Evolutionary conservation across 2,797 vertebrate genomes (phyloP).

Genomic region (Babyrousa celebensis): DNA sequence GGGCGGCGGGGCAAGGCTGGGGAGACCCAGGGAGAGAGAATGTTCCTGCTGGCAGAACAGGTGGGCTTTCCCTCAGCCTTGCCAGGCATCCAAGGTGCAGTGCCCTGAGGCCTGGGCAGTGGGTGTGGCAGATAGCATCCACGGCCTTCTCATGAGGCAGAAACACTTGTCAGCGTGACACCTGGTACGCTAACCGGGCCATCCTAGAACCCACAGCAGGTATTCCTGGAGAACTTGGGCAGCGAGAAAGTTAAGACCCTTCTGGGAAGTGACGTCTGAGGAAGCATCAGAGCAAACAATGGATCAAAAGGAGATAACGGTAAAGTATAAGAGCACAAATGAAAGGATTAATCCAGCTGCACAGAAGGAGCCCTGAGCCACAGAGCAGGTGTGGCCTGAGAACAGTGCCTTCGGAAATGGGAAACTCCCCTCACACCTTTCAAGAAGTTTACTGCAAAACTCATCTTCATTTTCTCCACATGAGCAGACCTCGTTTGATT

Average conservation of each 20-base stretch:
- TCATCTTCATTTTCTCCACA: not conserved
- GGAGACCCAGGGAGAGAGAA: not conserved
- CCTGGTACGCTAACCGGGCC: not conserved
- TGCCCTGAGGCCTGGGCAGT: not conserved
- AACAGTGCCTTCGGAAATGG: not conserved
- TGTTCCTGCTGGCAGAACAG: not conserved
- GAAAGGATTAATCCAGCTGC: not conserved
- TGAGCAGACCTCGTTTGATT: too few relatives aligned
- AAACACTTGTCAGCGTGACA: not conserved
- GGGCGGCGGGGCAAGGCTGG: too few relatives aligned
- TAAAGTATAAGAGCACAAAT: not conserved
- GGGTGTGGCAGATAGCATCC: not conserved
- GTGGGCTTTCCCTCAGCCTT: not conserved
- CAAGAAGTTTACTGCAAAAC: not conserved
- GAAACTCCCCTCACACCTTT: not conserved
- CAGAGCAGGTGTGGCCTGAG: not conserved
- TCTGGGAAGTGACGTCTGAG: not conserved
- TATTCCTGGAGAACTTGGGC: too few relatives aligned
- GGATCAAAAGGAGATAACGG: not conserved
- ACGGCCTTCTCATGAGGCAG: not conserved
- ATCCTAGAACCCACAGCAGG: not conserved
- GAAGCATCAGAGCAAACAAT: not conserved
- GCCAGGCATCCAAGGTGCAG: not conserved
- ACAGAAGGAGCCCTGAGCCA: not conserved
- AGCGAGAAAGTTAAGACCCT: not conserved